Conservation (phyloP, 1,140 invertebrate genomes). For the Caenorhabditis remanei region DNA sequence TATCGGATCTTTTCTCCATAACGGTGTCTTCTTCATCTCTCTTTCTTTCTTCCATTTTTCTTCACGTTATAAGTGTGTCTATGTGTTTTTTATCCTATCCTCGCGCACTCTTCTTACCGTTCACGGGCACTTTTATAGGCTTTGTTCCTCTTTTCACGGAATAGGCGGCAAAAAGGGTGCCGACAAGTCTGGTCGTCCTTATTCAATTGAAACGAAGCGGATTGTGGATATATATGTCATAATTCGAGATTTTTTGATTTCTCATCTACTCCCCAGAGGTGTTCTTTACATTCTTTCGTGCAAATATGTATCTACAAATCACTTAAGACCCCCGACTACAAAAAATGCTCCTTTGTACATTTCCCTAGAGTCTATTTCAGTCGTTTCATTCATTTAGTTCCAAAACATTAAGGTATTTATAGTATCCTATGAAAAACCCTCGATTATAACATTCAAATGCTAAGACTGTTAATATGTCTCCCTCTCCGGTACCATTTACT, state of each 20-base stretch:
- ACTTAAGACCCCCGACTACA: too few relatives aligned
- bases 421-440: too few relatives aligned
- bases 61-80: constrained; percentile 20
- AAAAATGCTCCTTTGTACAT: too few relatives aligned
- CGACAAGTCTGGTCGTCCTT: constrained; percentile 42
- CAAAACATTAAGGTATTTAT: too few relatives aligned
- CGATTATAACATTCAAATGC: neutral
- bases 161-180: constrained; percentile 47
- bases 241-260: constrained; percentile 26
- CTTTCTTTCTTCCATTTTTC: constrained; percentile 16
- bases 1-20: constrained; percentile 27
- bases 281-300: constrained; percentile 2
- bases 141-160: constrained; percentile 51
- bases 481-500: neutral
- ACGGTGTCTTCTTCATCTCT: constrained; percentile 5
- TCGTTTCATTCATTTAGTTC: too few relatives aligned
- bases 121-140: constrained; percentile 54
- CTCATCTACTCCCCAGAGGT: constrained; percentile 6
- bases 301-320: too few relatives aligned
- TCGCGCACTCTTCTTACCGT: constrained; percentile 25
- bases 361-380: too few relatives aligned
- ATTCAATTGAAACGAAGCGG: constrained; percentile 28
- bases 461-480: neutral
- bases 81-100: constrained; percentile 19
- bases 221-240: constrained; percentile 30